These are phyloP conservation scores for Barypeithes pellucidus DNA, from an alignment of 2,888 invertebrate genomes.

Conservation along the genomic window DNA sequence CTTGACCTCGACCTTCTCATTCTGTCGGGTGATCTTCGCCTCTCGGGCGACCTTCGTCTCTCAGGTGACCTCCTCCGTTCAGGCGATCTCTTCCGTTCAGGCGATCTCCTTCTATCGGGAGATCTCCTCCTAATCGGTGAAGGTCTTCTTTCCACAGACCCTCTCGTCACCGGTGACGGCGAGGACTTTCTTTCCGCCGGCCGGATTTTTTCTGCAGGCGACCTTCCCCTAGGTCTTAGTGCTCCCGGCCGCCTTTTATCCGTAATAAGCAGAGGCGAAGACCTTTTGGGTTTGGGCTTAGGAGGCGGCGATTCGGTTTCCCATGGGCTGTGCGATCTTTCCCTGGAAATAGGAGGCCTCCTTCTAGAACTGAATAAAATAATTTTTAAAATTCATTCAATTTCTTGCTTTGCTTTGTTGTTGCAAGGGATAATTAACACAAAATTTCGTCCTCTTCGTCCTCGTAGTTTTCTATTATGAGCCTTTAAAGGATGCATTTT, in stretches of 20 bases:
- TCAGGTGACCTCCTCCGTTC: constrained; percentile 6
- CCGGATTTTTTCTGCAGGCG: constrained; percentile 19
- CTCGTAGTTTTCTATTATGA: too few relatives aligned
- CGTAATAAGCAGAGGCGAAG: constrained; percentile 33
- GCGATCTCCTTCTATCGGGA: constrained; percentile 5
- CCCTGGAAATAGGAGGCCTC: constrained; percentile 9
- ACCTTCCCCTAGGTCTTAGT: constrained; percentile 7
- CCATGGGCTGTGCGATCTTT: constrained; percentile 68
- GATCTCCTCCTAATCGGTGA: background rate
- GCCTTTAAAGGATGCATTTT: too few relatives aligned
- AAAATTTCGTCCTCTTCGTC: too few relatives aligned
- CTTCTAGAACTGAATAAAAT: background rate
- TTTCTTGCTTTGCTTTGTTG: too few relatives aligned
- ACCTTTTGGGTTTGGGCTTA: constrained; percentile 20
- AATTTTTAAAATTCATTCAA: too few relatives aligned
- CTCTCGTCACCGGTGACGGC: background rate
- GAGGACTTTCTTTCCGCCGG: constrained; percentile 28
- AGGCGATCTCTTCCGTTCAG: background rate
- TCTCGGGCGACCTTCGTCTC: constrained; percentile 3
- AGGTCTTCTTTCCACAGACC: constrained; percentile 10
- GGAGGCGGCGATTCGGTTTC: constrained; percentile 62
- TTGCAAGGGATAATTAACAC: too few relatives aligned
- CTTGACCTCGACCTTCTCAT: constrained; percentile 33
- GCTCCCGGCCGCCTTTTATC: constrained; percentile 16
- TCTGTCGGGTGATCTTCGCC: constrained; percentile 17